A percentile compares a stretch with the other conserved stretches of the same genome.
Conservation (phyloP, 1,140 invertebrate species). For the Drosophila micromelanica region DNA sequence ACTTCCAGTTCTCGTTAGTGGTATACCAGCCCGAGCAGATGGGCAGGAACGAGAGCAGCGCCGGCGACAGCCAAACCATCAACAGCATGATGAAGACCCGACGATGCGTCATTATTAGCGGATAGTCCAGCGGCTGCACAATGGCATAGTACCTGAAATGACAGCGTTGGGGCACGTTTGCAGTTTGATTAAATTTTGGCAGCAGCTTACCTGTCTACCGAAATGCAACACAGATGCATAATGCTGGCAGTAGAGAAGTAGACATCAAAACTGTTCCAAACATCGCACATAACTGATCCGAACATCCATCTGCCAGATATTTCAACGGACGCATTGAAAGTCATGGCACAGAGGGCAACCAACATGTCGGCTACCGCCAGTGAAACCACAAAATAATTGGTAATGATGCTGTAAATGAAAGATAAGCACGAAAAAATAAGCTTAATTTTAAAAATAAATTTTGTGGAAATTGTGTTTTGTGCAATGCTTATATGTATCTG, state of each 20-base stretch:
- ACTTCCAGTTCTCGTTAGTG: slow-evolving; percentile 91
- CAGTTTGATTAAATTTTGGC: too few species aligned
- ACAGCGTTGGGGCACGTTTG: not conserved
- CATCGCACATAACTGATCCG: slow-evolving; percentile 95
- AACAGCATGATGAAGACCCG: slow-evolving; percentile 91
- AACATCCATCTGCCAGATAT: slow-evolving; percentile 94
- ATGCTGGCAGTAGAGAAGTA: slow-evolving; percentile 96
- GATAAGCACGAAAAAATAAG: not conserved
- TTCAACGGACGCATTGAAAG: slow-evolving; percentile 96
- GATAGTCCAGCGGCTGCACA: slow-evolving; percentile 94
- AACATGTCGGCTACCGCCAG: slow-evolving; percentile 95
- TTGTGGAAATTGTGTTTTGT: slow-evolving; percentile 8
- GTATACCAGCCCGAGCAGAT: slow-evolving; percentile 98
- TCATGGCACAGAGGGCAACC: slow-evolving; percentile 96
- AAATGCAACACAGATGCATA: slow-evolving; percentile 96
- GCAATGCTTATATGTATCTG: not conserved
- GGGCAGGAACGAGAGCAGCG: slow-evolving; percentile 96
- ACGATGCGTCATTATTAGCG: slow-evolving; percentile 93
- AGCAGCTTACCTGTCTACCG: slow-evolving; percentile 87
- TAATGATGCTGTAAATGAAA: slow-evolving; percentile 87
- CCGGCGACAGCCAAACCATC: slow-evolving; percentile 96
- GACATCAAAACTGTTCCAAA: slow-evolving; percentile 98
- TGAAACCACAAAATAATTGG: slow-evolving; percentile 98
- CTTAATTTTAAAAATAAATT: not conserved
- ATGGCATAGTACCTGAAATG: slow-evolving; percentile 92